Percentiles rank a stretch among this genome's conserved stretches.
Evolutionary conservation across 1,140 invertebrate genomes (phyloP).

Genomic region (Penaeus indicus): DNA sequence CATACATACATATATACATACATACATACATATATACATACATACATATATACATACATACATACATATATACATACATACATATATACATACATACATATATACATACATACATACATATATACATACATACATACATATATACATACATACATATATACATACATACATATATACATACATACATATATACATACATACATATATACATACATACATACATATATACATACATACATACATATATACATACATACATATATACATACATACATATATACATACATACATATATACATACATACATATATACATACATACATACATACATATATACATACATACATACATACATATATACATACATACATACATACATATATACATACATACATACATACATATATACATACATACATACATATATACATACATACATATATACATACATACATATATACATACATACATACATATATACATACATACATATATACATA

Average conservation of each 20-base stretch:
- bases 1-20: conserved; percentile 15
- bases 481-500: conserved; percentile 20
- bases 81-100: conserved; percentile 33
- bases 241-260: conserved; percentile 33
- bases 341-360: conserved; percentile 15
- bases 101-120: conserved; percentile 23
- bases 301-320: conserved; percentile 34
- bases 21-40: conserved; percentile 20
- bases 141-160: conserved; percentile 34
- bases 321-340: too few relatives aligned
- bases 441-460: conserved; percentile 34
- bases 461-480: conserved; percentile 18
- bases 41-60: conserved; percentile 33
- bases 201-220: conserved; percentile 28
- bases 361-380: conserved; percentile 35
- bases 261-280: conserved; percentile 23
- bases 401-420: conserved; percentile 28
- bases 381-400: conserved; percentile 24
- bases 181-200: conserved; percentile 27
- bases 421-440: conserved; percentile 11
- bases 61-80: conserved; percentile 1
- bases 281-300: conserved; percentile 20
- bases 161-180: conserved; percentile 13
- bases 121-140: conserved; percentile 13
- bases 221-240: not conserved